Conservation (phyloP, 1,140 invertebrate species). For the Phortica variegata region DNA sequence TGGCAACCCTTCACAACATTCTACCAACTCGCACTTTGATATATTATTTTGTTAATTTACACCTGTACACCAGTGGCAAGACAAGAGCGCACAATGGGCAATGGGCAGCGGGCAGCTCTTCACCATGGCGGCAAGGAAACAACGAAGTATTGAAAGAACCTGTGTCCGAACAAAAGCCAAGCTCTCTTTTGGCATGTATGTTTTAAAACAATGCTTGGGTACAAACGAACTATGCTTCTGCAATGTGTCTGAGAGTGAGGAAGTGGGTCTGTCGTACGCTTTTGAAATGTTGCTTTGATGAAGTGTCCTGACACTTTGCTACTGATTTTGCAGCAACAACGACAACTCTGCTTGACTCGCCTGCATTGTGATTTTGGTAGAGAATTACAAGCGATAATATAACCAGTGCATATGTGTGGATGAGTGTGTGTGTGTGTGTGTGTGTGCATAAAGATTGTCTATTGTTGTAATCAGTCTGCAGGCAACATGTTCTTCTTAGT, state of each 20-base stretch:
- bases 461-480: slow-evolving; percentile 24
- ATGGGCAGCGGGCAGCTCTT: too few species aligned
- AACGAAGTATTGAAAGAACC: too few species aligned
- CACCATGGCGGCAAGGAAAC: too few species aligned
- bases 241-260: too few species aligned
- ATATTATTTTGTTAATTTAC: slow-evolving; percentile 29
- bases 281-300: slow-evolving; percentile 1
- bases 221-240: too few species aligned
- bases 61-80: not conserved
- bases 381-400: too few species aligned
- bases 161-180: too few species aligned
- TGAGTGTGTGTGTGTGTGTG: not conserved
- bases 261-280: too few species aligned
- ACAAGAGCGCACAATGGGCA: slow-evolving; percentile 20
- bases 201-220: too few species aligned
- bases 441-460: not conserved
- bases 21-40: not conserved
- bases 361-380: too few species aligned
- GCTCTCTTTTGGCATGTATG: too few species aligned
- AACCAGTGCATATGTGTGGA: not conserved
- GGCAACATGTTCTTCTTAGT: not conserved
- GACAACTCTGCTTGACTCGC: too few species aligned
- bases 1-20: slow-evolving; percentile 1
- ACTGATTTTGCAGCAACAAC: slow-evolving; percentile 9
- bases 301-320: slow-evolving; percentile 3